Conservation (phyloP, 2,797 vertebrate genomes). For the Enteromius anoplus region DNA sequence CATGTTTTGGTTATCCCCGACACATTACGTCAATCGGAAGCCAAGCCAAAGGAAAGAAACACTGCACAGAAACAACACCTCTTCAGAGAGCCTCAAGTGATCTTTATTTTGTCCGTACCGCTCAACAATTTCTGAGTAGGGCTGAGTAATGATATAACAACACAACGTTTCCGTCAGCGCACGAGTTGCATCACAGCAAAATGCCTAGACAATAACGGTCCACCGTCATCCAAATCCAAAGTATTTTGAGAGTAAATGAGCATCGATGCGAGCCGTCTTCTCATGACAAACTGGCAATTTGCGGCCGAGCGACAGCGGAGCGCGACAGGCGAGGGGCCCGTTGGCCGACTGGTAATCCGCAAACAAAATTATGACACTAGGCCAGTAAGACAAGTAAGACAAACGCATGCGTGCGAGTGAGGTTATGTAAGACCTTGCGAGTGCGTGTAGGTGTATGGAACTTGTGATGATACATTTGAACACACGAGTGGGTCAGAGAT, state of each 20-base stretch:
- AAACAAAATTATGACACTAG: background rate
- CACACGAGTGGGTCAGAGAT: background rate
- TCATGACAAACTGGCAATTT: slow-evolving; percentile 20
- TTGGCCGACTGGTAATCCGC: background rate
- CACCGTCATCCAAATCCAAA: background rate
- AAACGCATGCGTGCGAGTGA: background rate
- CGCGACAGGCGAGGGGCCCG: background rate
- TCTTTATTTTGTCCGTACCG: background rate
- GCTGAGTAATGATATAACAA: background rate
- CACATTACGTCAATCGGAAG: slow-evolving; percentile 12
- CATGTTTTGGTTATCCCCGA: slow-evolving; percentile 26
- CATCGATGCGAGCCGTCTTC: background rate
- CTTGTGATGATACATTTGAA: background rate
- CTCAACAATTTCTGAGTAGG: background rate
- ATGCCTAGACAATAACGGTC: background rate
- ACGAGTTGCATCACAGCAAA: background rate
- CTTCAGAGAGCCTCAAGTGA: background rate
- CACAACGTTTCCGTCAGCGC: background rate
- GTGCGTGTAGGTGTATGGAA: background rate
- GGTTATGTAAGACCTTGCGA: background rate
- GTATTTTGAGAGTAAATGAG: slow-evolving; percentile 4
- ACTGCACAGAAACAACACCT: background rate
- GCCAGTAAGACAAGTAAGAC: background rate
- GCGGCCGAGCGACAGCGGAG: background rate
- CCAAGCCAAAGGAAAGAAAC: slow-evolving; percentile 23